These are phyloP conservation scores for Sylvilagus floridanus DNA, from an alignment of 2,797 vertebrate species.

Conservation along the genomic window DNA sequence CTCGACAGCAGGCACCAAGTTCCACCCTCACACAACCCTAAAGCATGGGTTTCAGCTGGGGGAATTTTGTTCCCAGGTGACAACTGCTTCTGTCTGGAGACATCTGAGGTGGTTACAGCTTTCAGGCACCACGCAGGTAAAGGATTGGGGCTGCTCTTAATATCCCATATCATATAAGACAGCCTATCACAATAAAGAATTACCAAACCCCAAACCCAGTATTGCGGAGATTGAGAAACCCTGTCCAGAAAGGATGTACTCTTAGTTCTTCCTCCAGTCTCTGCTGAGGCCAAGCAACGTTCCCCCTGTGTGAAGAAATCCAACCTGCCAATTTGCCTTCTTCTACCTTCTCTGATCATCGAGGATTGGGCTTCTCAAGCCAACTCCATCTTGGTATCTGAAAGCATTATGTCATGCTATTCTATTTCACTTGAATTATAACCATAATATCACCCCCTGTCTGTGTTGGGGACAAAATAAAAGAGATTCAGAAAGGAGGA, in stretches of 20 bases:
- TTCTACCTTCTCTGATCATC: background rate
- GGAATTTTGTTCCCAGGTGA: background rate
- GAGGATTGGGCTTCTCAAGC: background rate
- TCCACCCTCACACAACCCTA: background rate
- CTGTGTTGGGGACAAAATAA: background rate
- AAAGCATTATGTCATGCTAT: background rate
- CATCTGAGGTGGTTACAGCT: background rate
- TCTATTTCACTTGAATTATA: background rate
- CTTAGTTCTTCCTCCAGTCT: background rate
- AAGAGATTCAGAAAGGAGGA: background rate
- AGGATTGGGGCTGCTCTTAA: background rate
- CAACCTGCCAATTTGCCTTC: background rate
- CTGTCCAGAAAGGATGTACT: background rate
- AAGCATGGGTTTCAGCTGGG: background rate
- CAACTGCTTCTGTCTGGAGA: background rate
- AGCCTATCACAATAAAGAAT: background rate
- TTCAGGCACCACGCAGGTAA: background rate
- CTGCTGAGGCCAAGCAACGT: background rate
- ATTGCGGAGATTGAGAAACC: background rate
- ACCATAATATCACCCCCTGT: background rate
- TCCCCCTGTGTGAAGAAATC: background rate
- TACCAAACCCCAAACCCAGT: background rate
- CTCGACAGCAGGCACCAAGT: background rate
- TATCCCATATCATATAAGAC: background rate
- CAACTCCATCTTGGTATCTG: background rate